phyloP scores from a whole-genome alignment of 2,113 vertebrate genomes.

The Piaya cayana region DNA sequence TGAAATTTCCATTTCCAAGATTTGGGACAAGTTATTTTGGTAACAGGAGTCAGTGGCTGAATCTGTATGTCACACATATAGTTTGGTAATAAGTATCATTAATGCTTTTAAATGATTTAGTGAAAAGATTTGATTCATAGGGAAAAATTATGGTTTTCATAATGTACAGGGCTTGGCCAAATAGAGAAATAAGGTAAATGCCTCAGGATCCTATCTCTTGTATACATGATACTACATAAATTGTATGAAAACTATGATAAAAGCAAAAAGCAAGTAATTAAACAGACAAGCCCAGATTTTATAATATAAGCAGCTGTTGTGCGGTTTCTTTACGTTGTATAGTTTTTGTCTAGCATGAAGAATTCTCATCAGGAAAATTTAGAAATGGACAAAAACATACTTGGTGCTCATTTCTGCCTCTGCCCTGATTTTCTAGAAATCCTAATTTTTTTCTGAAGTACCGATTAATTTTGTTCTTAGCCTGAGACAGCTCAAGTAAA shows the following conservation, averaged over 20 bases:
- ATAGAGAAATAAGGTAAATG: not conserved
- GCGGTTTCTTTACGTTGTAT: not conserved
- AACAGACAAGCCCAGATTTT: not conserved
- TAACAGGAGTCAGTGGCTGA: not conserved
- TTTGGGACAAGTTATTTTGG: not conserved
- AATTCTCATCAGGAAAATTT: not conserved
- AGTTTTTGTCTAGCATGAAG: not conserved
- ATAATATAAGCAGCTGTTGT: not conserved
- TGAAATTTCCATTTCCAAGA: not conserved
- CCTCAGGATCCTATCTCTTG: not conserved
- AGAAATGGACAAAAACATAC: not conserved
- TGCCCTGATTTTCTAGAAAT: not conserved
- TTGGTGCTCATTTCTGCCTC: not conserved
- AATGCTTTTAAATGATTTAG: not conserved
- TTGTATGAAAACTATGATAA: not conserved
- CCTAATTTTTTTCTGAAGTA: not conserved
- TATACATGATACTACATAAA: not conserved
- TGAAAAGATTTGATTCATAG: not conserved
- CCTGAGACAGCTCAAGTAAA: not conserved
- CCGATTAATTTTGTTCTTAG: conserved; percentile 9
- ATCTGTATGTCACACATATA: not conserved
- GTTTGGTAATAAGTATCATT: not conserved
- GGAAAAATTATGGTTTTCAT: not conserved
- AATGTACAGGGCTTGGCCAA: not conserved
- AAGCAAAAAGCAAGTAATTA: not conserved